Conservation (phyloP, 2,113 vertebrate genomes). For the Phoenicopterus ruber region DNA sequence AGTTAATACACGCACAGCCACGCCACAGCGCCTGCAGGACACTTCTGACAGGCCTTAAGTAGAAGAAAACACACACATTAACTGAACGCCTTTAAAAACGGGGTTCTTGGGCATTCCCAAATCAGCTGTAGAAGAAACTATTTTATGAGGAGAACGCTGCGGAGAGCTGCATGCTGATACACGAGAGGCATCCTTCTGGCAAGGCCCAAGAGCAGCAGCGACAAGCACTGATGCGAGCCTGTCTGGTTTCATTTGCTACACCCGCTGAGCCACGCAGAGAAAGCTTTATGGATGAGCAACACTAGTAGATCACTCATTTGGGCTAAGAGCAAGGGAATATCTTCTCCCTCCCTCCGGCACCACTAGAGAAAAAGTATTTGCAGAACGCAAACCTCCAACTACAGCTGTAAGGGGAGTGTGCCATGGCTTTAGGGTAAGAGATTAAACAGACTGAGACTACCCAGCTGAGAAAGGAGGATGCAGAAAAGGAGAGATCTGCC, state of each 20-base stretch:
- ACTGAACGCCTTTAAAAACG: not conserved
- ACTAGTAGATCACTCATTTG: not conserved
- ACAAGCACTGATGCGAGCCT: not conserved
- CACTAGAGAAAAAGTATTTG: not conserved
- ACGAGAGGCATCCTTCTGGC: not conserved
- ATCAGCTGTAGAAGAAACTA: not conserved
- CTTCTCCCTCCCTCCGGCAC: not conserved
- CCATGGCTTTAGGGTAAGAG: not conserved
- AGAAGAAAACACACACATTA: not conserved
- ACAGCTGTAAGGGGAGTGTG: not conserved
- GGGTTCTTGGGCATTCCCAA: not conserved
- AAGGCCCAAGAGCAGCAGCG: not conserved
- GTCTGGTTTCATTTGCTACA: not conserved
- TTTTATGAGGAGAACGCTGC: not conserved
- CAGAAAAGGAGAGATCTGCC: not conserved
- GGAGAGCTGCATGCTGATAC: not conserved
- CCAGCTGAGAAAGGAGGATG: not conserved
- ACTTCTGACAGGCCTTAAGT: not conserved
- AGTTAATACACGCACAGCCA: not conserved
- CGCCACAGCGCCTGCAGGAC: not conserved
- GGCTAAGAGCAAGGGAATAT: not conserved
- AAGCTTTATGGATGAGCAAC: not conserved
- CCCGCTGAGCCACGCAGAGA: not conserved
- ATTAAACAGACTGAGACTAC: not conserved
- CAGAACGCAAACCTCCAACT: not conserved